Conservation (phyloP, 2,888 invertebrate species). For the Cheilosia soror region DNA sequence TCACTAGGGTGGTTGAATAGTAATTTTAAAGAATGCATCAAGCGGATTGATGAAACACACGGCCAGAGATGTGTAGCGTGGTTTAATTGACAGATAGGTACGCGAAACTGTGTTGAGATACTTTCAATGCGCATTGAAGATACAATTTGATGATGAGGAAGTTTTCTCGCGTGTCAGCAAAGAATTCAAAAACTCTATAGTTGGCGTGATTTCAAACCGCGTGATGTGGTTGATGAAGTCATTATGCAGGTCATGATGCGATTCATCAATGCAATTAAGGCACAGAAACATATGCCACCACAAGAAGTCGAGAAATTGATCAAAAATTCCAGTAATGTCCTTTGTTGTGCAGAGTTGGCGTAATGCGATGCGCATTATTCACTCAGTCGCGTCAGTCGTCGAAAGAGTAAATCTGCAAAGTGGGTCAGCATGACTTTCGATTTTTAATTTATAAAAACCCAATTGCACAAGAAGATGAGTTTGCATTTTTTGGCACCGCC, state of each 20-base stretch:
- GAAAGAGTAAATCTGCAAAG: conserved; percentile 33
- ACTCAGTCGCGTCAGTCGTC: background rate
- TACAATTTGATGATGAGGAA: conserved; percentile 18
- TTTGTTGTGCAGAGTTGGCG: conserved; percentile 22
- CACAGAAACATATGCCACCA: conserved; percentile 2
- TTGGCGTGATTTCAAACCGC: background rate
- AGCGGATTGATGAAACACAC: conserved; percentile 33
- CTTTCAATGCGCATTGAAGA: conserved; percentile 23
- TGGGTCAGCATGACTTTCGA: conserved; percentile 52
- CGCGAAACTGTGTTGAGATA: conserved; percentile 29
- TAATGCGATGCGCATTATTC: conserved; percentile 35
- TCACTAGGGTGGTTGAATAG: conserved; percentile 44
- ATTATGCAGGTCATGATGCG: conserved; percentile 13
- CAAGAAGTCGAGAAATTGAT: conserved; percentile 22
- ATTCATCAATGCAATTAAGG: conserved; percentile 40
- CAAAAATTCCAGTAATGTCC: conserved; percentile 36
- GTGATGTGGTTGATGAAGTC: conserved; percentile 21
- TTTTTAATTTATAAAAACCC: conserved; percentile 26
- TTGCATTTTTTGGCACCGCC: conserved; percentile 27
- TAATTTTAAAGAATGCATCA: conserved; percentile 53
- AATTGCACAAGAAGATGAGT: conserved; percentile 44
- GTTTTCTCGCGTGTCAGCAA: conserved; percentile 29
- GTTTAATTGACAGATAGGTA: conserved; percentile 41
- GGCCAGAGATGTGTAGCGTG: background rate
- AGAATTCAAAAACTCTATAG: background rate